Base-by-base conservation (phyloP, 2,113 vertebrate species). In the Pangasianodon gigas region DNA sequence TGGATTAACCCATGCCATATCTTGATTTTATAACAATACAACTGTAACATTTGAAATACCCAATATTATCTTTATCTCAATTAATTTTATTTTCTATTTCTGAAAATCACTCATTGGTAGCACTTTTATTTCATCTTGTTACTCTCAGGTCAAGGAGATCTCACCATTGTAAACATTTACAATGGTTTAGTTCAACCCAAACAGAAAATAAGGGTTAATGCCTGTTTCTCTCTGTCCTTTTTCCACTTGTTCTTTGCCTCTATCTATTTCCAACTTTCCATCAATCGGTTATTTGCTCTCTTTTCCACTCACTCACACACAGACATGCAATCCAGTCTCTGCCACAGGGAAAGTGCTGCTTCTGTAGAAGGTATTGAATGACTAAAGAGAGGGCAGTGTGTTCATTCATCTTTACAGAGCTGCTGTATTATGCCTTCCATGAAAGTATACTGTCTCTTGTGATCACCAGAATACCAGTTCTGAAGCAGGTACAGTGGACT, bases 331-430 rank as follows among this genome's bases (percentile, higher is more conserved):
- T 85, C 41, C 41, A 48, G 60, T 37, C 85, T 9, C 51, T 75
- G 51, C 24, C 32, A 46, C 71, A 58, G 71, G 2, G 52, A 56
- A 16, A 77, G 44, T 29, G 52, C 41, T 87, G 32, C 56, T 48
- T 32, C 29, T 16, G 46, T 80, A 62, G 18, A 58, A 80, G 14
- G 21, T 87, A 80, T 88, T 88, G 44, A 80, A 81, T 65, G 46
- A 51, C 77, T 81, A 46, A 62, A 79, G 8, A n/a, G 24, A 62
- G 52, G 54, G 54, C 10, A 44, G 6, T 60, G 48, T 54, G 19
- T 83, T 37, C 19, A 54, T 86, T 86, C 48, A 74, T 74, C 67
- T 32, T 54, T 37, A 71, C n/a, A 54, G 48, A 37, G 48, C 26
- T 87, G 85, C 69, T 29, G 37, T 41, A 56, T 41, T 86, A 24